phyloP scores from a whole-genome alignment of 2,797 vertebrate genomes.

The Sebastes melanostomus region DNA sequence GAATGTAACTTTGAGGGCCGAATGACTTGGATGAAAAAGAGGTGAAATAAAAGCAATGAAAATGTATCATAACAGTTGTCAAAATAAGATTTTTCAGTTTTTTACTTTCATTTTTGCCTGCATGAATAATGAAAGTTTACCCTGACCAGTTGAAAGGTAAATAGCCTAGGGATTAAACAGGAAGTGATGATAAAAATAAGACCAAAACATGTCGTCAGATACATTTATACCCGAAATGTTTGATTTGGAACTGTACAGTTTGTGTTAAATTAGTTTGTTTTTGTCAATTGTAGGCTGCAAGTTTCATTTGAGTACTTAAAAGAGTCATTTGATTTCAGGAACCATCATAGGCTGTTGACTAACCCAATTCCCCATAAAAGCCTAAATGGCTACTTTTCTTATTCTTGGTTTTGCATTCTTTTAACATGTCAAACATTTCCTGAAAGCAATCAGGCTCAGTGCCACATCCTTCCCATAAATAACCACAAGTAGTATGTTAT shows the following conservation, averaged over 20 bases:
- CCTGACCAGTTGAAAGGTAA: not conserved
- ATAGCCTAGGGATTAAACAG: not conserved
- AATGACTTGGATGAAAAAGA: not conserved
- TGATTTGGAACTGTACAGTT: not conserved
- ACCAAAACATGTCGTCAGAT: not conserved
- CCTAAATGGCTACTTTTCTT: not conserved
- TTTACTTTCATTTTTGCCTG: not conserved
- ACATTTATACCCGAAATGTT: not conserved
- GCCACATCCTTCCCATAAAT: not conserved
- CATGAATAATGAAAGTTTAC: not conserved
- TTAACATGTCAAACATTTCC: not conserved
- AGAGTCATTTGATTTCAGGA: not conserved
- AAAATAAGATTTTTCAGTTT: not conserved
- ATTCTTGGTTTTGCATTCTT: not conserved
- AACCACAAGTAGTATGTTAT: not conserved
- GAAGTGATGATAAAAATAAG: conserved; percentile 6
- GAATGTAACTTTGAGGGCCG: not conserved
- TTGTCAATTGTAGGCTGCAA: not conserved
- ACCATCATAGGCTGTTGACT: not conserved
- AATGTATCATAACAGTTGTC: not conserved
- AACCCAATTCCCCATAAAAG: not conserved
- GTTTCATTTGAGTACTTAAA: not conserved
- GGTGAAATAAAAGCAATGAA: not conserved
- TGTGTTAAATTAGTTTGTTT: not conserved
- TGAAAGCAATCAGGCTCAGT: not conserved